Evolutionary conservation across 2,113 vertebrate genomes (phyloP), one percentile per base, ranked within the genome.

Genomic region (Pluvialis apricaria): DNA sequence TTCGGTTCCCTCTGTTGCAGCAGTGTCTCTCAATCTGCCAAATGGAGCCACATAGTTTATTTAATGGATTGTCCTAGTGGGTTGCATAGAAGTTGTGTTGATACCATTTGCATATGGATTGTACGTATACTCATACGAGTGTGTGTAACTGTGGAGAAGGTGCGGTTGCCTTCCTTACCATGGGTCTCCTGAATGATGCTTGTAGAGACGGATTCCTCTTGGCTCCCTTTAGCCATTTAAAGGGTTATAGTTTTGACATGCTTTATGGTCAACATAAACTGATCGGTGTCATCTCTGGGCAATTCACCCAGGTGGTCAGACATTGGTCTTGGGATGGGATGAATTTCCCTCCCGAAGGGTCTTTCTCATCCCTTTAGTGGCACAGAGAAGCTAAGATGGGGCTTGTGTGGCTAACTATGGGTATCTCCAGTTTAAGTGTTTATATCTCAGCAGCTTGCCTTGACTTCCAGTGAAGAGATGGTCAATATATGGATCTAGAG

Each of bases 401-500:
- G 4, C 5, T 42, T 16, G 3, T 0, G 2, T 44, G 36, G 15
- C 36, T 29, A 29, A 38, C 25, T 5, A 2, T 38, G 57, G 52
- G 21, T 21, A 15, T 72, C 57, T 68, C 20, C 52, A 72, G 6
- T 10, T 10, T 36, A 16, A 34, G 4, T 25, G 8, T n/a, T 28
- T 77, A 3, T 42, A 51, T 26, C 60, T 38, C 17, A 89, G 64
- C 55, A 75, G 18, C 42, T 91, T 58, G 25, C 25, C 40, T 51
- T 42, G 66, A 22, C 34, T 90, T 55, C 52, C 36, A 13, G 4
- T 5, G 54, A 72, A 26, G 32, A 78, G 15, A 29, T 91, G 80
- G 88, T 84, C 91, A 95, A 81, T 86, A 26, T 49, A 81, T 78
- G 83, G 80, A 84, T 82, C 69, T 84, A 82, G 65, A 84, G 55